These are phyloP conservation scores for Drosophila imparisetae DNA, from an alignment of 2,888 invertebrate genomes.

Conservation along the genomic window DNA sequence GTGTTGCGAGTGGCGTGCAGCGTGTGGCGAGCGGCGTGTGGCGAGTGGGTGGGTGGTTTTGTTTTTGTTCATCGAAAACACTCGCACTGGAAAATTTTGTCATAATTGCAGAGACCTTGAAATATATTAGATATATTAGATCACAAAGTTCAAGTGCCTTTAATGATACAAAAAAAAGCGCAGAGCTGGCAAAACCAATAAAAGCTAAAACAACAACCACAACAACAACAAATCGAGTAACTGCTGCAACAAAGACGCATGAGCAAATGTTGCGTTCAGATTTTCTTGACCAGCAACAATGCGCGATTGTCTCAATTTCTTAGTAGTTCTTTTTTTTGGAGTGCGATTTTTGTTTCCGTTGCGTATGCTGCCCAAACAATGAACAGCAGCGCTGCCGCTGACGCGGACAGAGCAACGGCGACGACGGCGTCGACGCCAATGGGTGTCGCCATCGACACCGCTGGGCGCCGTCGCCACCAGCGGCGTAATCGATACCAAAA, in stretches of 20 bases:
- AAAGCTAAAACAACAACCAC: slow-evolving; percentile 6
- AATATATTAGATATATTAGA: slow-evolving; percentile 26
- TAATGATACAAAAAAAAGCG: slow-evolving; percentile 14
- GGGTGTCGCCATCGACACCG: slow-evolving; percentile 41
- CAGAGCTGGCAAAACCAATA: background rate
- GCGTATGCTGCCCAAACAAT: slow-evolving; percentile 53
- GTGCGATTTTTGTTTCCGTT: slow-evolving; percentile 54
- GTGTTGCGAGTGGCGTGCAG: too few relatives aligned
- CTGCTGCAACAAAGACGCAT: slow-evolving; percentile 15
- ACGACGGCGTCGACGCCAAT: slow-evolving; percentile 28
- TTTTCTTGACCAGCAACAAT: slow-evolving; percentile 37
- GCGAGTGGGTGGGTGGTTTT: background rate
- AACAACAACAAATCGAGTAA: slow-evolving; percentile 10
- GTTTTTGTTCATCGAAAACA: background rate
- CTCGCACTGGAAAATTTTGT: slow-evolving; percentile 1
- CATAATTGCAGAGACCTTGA: slow-evolving; percentile 40
- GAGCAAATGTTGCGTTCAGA: slow-evolving; percentile 20
- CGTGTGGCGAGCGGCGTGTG: too few relatives aligned
- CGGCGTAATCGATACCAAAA: slow-evolving; percentile 54
- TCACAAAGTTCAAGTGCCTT: slow-evolving; percentile 49
- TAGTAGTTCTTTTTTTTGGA: slow-evolving; percentile 20
- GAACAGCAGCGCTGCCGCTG: slow-evolving; percentile 16
- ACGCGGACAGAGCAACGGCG: slow-evolving; percentile 2
- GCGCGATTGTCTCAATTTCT: slow-evolving; percentile 37
- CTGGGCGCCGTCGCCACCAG: slow-evolving; percentile 31